Conservation (phyloP, 1,140 invertebrate species). For the Ooceraea biroi region DNA sequence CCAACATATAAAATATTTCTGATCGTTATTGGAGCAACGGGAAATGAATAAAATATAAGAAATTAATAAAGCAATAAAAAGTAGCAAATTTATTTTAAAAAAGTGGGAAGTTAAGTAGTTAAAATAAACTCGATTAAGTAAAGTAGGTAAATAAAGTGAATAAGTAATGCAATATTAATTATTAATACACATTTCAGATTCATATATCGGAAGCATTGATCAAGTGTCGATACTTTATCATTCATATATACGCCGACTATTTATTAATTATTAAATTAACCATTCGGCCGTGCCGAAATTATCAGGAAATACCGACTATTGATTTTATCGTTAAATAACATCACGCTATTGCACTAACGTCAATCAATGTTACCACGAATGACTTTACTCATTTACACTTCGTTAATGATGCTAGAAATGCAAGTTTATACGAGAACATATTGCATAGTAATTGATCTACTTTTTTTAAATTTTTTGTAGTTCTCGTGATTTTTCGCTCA, state of each 20-base stretch:
- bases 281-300: not conserved
- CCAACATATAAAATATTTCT: not conserved
- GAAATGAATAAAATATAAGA: not conserved
- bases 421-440: slow-evolving; percentile 20
- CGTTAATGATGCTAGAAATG: not conserved
- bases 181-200: not conserved
- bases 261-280: slow-evolving; percentile 37
- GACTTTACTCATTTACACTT: slow-evolving; percentile 7
- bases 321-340: slow-evolving; percentile 35
- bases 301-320: slow-evolving; percentile 2
- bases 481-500: not conserved
- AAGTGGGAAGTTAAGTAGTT: not conserved
- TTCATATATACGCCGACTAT: not conserved
- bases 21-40: not conserved
- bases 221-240: not conserved
- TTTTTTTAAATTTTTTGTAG: slow-evolving; percentile 40
- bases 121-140: not conserved
- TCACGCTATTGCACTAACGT: not conserved
- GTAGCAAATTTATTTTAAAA: no score
- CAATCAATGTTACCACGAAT: slow-evolving; percentile 22
- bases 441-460: not conserved
- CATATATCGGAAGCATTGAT: not conserved
- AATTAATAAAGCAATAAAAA: not conserved
- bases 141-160: not conserved
- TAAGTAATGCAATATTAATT: not conserved